Percentiles rank a stretch among this genome's conserved stretches.
Evolutionary conservation across 1,140 invertebrate genomes (phyloP).

Genomic region (Hetaerina americana): DNA sequence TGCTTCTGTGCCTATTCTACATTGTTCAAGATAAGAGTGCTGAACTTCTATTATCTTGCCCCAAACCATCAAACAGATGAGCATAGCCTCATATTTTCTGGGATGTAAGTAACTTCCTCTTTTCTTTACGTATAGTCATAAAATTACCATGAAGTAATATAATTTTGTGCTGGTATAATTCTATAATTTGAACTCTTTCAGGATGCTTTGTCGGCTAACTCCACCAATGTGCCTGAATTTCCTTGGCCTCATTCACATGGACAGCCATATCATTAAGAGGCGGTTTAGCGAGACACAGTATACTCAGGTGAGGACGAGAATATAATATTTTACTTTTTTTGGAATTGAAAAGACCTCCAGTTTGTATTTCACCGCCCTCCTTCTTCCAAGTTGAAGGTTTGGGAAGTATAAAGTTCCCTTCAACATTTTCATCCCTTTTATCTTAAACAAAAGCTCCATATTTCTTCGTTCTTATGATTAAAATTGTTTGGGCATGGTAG

Average conservation of each 20-base stretch:
- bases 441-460: too few species aligned
- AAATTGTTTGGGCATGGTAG: too few species aligned
- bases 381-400: too few species aligned
- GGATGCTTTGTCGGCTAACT: constrained; percentile 89
- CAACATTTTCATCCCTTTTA: too few species aligned
- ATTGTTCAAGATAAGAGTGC: constrained; percentile 86
- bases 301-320: constrained; percentile 57
- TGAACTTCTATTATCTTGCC: constrained; percentile 95
- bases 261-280: constrained; percentile 85
- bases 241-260: constrained; percentile 93
- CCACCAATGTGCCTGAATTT: constrained; percentile 98
- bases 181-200: constrained; percentile 12
- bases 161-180: not conserved
- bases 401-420: too few species aligned
- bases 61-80: constrained; percentile 97
- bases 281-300: constrained; percentile 73
- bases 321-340: not conserved
- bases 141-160: not conserved
- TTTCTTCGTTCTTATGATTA: too few species aligned
- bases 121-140: constrained; percentile 1
- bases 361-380: too few species aligned
- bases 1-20: constrained; percentile 97
- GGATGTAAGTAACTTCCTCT: constrained; percentile 43
- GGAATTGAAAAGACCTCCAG: too few species aligned
- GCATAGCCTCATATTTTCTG: constrained; percentile 96